Evolutionary conservation across 2,797 vertebrate species (phyloP).

Genomic region (Ambastaia sidthimunki): DNA sequence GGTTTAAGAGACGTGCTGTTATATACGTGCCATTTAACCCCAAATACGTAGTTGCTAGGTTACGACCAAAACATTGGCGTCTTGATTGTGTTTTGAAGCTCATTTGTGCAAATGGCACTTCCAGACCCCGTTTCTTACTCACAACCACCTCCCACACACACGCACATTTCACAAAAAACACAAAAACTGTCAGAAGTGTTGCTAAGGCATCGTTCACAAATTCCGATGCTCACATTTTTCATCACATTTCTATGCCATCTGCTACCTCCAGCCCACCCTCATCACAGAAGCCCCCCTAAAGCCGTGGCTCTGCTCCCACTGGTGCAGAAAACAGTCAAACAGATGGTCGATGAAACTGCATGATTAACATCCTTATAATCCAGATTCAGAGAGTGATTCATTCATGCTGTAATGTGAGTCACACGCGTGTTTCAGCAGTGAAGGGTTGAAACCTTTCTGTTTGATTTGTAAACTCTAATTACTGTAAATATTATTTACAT

Average conservation of each 20-base stretch:
- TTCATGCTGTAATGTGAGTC: no score
- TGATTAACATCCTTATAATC: slow-evolving; percentile 75
- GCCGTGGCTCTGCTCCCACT: slow-evolving; percentile 52
- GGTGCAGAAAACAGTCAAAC: slow-evolving; percentile 60
- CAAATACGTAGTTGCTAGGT: slow-evolving; percentile 59
- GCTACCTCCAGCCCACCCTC: slow-evolving; percentile 62
- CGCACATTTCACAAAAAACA: slow-evolving; percentile 35
- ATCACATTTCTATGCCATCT: slow-evolving; percentile 66
- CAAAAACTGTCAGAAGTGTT: slow-evolving; percentile 28
- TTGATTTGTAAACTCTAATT: slow-evolving; percentile 34
- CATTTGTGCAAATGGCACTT: slow-evolving; percentile 38
- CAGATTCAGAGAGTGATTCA: slow-evolving; percentile 61
- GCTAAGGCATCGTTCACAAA: slow-evolving; percentile 47
- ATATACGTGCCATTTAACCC: slow-evolving; percentile 55
- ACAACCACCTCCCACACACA: slow-evolving; percentile 24
- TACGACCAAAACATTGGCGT: slow-evolving; percentile 51
- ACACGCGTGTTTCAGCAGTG: no score
- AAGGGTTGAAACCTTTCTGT: slow-evolving; percentile 12
- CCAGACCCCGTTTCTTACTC: slow-evolving; percentile 36
- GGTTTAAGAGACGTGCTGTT: slow-evolving; percentile 42
- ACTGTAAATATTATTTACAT: slow-evolving; percentile 37
- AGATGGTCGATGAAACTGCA: no score
- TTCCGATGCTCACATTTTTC: slow-evolving; percentile 52
- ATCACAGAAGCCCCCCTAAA: no score
- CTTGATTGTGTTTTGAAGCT: slow-evolving; percentile 44